Evolutionary conservation across 2,797 vertebrate genomes (phyloP), one percentile per base, ranked within the genome.

Genomic region (Eupleurogrammus muticus): DNA sequence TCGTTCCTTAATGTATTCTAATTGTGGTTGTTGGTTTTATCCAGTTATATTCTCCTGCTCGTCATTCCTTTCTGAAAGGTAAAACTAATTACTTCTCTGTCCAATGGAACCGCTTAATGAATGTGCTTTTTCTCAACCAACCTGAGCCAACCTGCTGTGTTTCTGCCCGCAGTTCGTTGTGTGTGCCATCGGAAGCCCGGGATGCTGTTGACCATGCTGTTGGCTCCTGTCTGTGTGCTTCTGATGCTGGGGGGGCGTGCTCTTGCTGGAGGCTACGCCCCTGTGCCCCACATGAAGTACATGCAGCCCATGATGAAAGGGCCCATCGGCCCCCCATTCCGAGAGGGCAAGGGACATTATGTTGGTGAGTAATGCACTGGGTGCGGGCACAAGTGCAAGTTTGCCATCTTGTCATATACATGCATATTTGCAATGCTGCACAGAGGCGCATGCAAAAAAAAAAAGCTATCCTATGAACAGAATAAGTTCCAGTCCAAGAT

Each of bases 241-340:
- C 87, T 94, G 84, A 91, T 92, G 13, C 87, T 92, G 0, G 96
- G 91, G 69, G 95, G 92, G 0, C 92, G 89, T 2, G 95, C 89
- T 0, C 92, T 93, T 4, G 96, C 95, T 24, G 96, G 93, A 58
- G 96, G 95, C 50, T 99, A 98, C 1, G 91, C 96, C 36, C 96
- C 96, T 19, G 93, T 98, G 9, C 91, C 95, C 8, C 96, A 97
- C 55, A 95, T 98, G 92, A 97, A 99, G 90, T 99, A 99, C 87
- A 93, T 96, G 92, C 97, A 98, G 88, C 98, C 98, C 77, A 98
- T 99, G 97, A 96, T 98, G 92, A 99, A 99, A 90, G 98, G 98
- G 32, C 98, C 98, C 0, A 92, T 97, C 52, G 98, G 98, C 66
- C 98, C 98, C 14, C 98, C 98, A 0, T 99, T 99, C 92, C 95